These are phyloP conservation scores for Mus caroli DNA, from an alignment of 2,797 vertebrate species.

Conservation along the genomic window DNA sequence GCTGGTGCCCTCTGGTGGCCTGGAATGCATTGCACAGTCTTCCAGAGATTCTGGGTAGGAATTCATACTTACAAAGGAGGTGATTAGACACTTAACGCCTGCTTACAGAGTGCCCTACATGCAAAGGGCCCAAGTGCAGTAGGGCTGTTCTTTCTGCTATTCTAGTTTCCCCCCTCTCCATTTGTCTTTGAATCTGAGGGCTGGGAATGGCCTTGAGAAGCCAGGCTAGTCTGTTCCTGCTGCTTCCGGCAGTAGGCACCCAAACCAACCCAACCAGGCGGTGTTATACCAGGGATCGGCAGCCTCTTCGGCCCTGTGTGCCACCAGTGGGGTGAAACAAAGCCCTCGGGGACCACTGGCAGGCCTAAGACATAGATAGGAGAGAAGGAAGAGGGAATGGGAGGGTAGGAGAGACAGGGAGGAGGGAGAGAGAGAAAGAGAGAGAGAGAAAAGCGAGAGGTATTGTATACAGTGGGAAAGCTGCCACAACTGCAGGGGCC, in stretches of 20 bases:
- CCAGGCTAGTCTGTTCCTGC: slow-evolving; percentile 79
- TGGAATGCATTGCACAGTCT: neutral
- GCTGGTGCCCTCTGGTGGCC: slow-evolving; percentile 53
- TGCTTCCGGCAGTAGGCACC: slow-evolving; percentile 77
- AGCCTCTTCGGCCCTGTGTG: slow-evolving; percentile 86
- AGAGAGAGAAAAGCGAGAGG: slow-evolving; percentile 84
- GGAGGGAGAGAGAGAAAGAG: slow-evolving; percentile 80
- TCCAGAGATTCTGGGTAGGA: neutral
- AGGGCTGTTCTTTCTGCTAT: slow-evolving; percentile 71
- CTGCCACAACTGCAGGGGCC: slow-evolving; percentile 63
- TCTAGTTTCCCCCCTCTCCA: slow-evolving; percentile 74
- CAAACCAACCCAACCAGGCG: slow-evolving; percentile 83
- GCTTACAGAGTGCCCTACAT: slow-evolving; percentile 66
- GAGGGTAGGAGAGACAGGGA: slow-evolving; percentile 84
- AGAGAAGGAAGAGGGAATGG: slow-evolving; percentile 79
- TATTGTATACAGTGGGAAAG: slow-evolving; percentile 83
- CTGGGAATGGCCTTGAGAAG: slow-evolving; percentile 75
- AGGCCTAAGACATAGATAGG: slow-evolving; percentile 85
- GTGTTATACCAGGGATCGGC: slow-evolving; percentile 85
- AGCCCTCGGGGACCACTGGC: slow-evolving; percentile 86
- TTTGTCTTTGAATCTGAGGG: slow-evolving; percentile 79
- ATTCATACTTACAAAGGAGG: slow-evolving; percentile 74
- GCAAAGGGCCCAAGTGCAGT: slow-evolving; percentile 65
- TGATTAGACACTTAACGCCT: slow-evolving; percentile 71
- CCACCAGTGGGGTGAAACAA: slow-evolving; percentile 86